Base-by-base conservation (phyloP, 2,888 invertebrate species). In the Lapara coniferarum region DNA sequence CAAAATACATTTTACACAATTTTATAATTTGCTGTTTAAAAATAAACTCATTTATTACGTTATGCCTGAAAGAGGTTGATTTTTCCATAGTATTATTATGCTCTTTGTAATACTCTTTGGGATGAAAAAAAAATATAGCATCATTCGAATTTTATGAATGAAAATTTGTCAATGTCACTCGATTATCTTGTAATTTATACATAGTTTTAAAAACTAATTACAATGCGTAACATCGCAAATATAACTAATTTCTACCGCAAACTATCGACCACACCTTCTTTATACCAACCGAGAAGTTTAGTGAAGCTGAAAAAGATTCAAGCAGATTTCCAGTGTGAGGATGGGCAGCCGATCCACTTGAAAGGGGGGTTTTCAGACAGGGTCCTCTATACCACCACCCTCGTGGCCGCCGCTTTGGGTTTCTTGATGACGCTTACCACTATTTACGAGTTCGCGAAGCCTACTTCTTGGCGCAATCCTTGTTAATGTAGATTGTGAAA, bases 371-470 rank as follows among this genome's bases (percentile, higher is more conserved):
- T 84, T 1, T 66, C 70, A 4, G 86, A 86, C 69, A 73, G 83
- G 3, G 3, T 81, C 0, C 67, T 86, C 5, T 86, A 85, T n/a
- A 57, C 69, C 0, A 2, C 72, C 0, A 86, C 86, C 0, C 46
- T 82, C 8, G 51, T 83, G 0, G 19, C 68, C 0, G 75, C 76
- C 49, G 55, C 30, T 8, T 12, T 74, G 0, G 84, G 83, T 0
- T 10, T 78, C 0, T 14, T 75, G 7, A 73, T 78, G 68, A 53
- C 49, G 0, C 2, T 82, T 0, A 0, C 44, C 6, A 66, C 74
- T 3, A 67, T 85, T 2, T 86, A 85, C 49, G 82, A 86, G 0
- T 13, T 78, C 2, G 85, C 85, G 1, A 86, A 86, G 66, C 86
- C 86, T 0, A 63, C 76, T 0, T 79, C 82, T 2, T 86, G 86